Evolutionary conservation across 1,140 invertebrate species (phyloP), one percentile per base, ranked within the genome.

Genomic region (Bombus pyrosoma): DNA sequence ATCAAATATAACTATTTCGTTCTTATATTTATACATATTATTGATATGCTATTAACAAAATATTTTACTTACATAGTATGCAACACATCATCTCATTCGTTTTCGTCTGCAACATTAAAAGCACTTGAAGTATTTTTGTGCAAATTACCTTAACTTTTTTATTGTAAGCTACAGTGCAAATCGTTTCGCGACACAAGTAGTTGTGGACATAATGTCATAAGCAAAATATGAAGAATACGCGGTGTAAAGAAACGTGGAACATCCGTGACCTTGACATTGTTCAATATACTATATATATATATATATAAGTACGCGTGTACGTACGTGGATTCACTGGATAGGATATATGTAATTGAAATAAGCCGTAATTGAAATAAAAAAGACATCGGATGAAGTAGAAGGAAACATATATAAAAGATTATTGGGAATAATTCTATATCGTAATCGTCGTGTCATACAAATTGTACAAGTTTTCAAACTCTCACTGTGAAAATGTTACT

Each of bases 201-300:
- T 32, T 28, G 22, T 75, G 53, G 2, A 75, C 22, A 12, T 76
- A 9, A 47, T 43, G 39, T 74, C 4, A 28, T 74, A 34, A n/a
- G 34, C 6, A 73, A 73, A 18, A n/a, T 32, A 32, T 66, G 32
- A 15, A 53, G 18, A 28, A 5, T 28, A 81, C 34, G 39, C 13
- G 3, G 34, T 53, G 12, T 22, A 77, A 77, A 28, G 43, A 57
- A 77, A 1, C 3, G 41, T 39, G 32, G 34, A 77, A 83, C 22
- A 28, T 15, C 32, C 2, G 18, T 41, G 64, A 69, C 81, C 62
- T 69, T 78, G 74, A n/a, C 22, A 81, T 81, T 62, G 69, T 43
- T 62, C 41, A n/a, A 43, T 28, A 73, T 47, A 39, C 4, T 28
- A 10, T 25, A 25, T 22, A 15, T 32, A 32, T 2, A 15, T 62